phyloP scores from a whole-genome alignment of 2,888 invertebrate species.

The Polyommatus iphigenia region DNA sequence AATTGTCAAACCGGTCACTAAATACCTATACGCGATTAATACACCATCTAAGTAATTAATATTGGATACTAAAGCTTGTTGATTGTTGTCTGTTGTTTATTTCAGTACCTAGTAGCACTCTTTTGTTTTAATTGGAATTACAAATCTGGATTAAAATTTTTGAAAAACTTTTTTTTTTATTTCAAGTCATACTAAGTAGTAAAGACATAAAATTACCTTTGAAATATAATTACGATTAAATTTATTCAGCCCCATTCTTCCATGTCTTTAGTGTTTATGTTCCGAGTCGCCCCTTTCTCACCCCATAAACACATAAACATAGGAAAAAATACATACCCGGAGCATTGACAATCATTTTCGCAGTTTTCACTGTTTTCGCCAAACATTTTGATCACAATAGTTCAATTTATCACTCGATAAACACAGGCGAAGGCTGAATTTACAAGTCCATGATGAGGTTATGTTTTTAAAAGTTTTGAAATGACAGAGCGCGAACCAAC shows the following conservation, averaged over 20 bases:
- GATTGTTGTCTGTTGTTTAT: neutral
- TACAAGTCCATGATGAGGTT: conserved; percentile 54
- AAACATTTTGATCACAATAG: conserved; percentile 61
- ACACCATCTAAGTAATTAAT: neutral
- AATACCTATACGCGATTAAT: neutral
- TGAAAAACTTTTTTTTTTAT: neutral
- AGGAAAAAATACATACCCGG: conserved; percentile 59
- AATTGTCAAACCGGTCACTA: conserved; percentile 14
- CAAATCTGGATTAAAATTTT: neutral
- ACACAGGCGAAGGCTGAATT: conserved; percentile 36
- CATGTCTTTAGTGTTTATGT: conserved; percentile 30
- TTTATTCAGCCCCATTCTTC: conserved; percentile 25
- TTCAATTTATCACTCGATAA: conserved; percentile 45
- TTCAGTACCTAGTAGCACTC: neutral
- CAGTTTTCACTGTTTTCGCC: conserved; percentile 66
- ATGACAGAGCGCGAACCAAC: conserved; percentile 33
- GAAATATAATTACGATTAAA: conserved; percentile 2
- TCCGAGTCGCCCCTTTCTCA: conserved; percentile 26
- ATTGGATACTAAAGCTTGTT: neutral
- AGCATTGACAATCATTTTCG: conserved; percentile 70
- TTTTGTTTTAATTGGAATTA: neutral
- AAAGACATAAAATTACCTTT: conserved; percentile 3
- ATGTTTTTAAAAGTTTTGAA: conserved; percentile 27
- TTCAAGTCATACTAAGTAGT: neutral
- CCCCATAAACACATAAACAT: conserved; percentile 29